Evolutionary conservation across 1,140 invertebrate genomes (phyloP), one percentile per base, ranked within the genome.

Genomic region (Micrasema longulum): DNA sequence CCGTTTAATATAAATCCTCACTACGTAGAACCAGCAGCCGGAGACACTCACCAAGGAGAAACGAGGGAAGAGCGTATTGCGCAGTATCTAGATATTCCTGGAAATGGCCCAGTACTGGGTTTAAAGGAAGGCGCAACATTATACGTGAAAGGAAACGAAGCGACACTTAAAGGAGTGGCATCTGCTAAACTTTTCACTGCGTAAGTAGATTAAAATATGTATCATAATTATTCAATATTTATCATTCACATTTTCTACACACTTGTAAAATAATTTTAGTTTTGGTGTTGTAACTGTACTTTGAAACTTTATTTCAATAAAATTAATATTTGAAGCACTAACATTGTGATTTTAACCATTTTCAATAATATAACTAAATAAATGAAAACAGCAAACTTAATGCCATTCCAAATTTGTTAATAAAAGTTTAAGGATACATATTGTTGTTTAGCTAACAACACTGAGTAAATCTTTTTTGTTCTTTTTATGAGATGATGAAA

Each of bases 1-100:
- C 91, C 92, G 2, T 95, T 95, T 79, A 95, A 95, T 80, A 94
- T 95, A 45, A 95, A 95, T 82, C 92, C 93, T 36, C 93, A 95
- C 81, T 95, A 93, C 79, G 79, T 92, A 73, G 93, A 95, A 62
- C 78, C 87, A 43, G 83, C 89, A 76, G 77, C 83, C 12, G 85
- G 80, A 77, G 88, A 86, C 68, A 90, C 81, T 69, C 92, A 94
- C 80, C 92, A 90, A 83, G 92, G 92, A 26, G 92, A 93, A 83
- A 91, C 88, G 77, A 88, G 92, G 83, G 88, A 93, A 76, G 85
- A 91, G 77, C 85, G 92, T 75, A 90, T 93, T 45, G 71, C 79
- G 57, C 89, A 94, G 81, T 94, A 88, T 81, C 85, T 90, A 72
- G 84, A 88, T 71, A 86, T 89, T 74, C 78, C 81, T 36, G 83